Base-by-base conservation (phyloP, 2,888 invertebrate species). In the Copidosoma aretas region DNA sequence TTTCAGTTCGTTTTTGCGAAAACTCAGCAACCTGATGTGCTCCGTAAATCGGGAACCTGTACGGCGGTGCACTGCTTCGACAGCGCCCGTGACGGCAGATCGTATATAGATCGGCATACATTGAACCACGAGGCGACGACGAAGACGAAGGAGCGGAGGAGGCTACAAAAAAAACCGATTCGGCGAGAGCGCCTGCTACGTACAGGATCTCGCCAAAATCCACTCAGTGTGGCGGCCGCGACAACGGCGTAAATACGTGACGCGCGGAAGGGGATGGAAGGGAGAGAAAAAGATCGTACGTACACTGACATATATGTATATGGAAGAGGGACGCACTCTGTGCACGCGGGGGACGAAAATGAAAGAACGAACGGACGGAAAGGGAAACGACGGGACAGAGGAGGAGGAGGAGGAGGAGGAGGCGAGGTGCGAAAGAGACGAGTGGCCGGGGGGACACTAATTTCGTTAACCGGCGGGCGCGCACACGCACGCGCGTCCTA, bases 341-440 rank as follows among this genome's bases (percentile, higher is more conserved):
- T 15, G 41, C 17, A 22, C 10, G 24, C 12, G 12, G 51, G 21
- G 19, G 41, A 4, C 24, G 14, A 19, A 49, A 69, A 65, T 61
- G 67, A 70, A 68, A 61, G 70, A 70, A 71, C 52, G 58, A 61
- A 52, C 41, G 25, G 53, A 59, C 62, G 51, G 64, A 60, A 67
- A 58, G 64, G 58, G 70, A 67, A n/a, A 53, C 64, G 68, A 56
- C 62, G 67, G 43, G 61, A 71, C 67, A 68, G 54, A 73, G 70
- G 70, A 60, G 64, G 68, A 59, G 60, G 64, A 51, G 41, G 60
- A 24, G 43, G 32, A 54, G 52, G 54, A n/a, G 56, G 32, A 46
- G 24, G 15, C 17, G 60, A 39, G 46, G 46, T 32, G 58, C 24
- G 61, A 54, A 41, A 14, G 22, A 52, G 46, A 24, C 39, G 14